Conservation (phyloP, 2,113 vertebrate genomes). For the Rhea pennata region DNA sequence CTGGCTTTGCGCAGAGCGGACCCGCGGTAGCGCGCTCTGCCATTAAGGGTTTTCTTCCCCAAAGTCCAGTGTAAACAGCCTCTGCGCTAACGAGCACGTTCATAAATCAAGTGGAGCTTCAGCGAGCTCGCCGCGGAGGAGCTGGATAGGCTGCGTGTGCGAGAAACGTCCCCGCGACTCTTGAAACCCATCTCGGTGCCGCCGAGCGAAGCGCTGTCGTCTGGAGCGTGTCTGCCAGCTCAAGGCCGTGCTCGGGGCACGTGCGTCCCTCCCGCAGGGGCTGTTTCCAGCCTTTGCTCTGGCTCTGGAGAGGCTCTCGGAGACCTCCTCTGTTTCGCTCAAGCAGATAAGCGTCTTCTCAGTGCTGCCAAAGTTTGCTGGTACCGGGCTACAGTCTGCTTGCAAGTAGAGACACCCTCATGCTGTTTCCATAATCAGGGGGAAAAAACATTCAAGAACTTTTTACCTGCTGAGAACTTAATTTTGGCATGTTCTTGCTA, state of each 20-base stretch:
- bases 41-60: neutral
- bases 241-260: neutral
- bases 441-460: neutral
- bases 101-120: neutral
- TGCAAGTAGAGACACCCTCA: neutral
- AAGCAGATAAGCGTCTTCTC: neutral
- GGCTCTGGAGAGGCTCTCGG: neutral
- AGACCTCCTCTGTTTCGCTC: neutral
- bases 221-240: neutral
- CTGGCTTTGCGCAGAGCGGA: neutral
- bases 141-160: neutral
- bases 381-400: neutral
- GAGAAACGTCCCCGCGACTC: neutral
- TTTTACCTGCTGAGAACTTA: neutral
- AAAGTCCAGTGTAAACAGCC: neutral
- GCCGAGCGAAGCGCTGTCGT: fast-evolving
- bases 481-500: neutral
- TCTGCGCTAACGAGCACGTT: neutral
- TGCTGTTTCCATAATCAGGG: neutral
- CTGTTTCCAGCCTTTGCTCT: neutral
- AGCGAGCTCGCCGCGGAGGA: neutral
- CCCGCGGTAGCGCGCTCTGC: neutral
- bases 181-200: fast-evolving
- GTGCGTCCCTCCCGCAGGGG: fast-evolving
- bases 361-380: neutral